These are phyloP conservation scores for Daubentonia madagascariensis DNA, from an alignment of 2,113 vertebrate genomes.

Conservation along the genomic window DNA sequence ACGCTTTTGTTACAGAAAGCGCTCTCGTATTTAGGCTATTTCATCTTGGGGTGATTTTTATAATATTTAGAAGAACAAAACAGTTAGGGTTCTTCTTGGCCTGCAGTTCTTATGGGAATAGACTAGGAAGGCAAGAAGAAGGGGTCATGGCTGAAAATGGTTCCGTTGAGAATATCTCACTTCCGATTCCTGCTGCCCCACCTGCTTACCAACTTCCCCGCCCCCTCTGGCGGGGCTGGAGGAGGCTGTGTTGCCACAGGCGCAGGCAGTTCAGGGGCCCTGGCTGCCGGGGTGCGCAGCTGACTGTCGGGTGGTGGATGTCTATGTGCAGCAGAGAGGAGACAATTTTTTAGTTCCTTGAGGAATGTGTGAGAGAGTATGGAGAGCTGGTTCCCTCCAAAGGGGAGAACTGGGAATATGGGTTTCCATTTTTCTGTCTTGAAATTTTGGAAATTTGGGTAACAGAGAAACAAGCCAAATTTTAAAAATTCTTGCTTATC, in stretches of 20 bases:
- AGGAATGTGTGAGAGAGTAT: background rate
- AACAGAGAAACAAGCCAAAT: background rate
- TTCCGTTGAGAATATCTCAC: background rate
- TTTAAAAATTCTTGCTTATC: background rate
- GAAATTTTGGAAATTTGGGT: background rate
- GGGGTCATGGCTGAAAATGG: too few species aligned
- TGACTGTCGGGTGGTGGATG: background rate
- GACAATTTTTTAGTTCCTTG: background rate
- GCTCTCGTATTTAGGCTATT: background rate
- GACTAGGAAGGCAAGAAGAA: background rate
- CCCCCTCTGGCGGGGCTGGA: background rate
- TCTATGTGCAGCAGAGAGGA: background rate
- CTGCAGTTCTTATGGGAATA: background rate
- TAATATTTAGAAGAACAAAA: background rate
- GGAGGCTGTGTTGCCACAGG: background rate
- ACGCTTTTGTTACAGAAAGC: background rate
- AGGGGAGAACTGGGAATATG: background rate
- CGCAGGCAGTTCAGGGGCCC: background rate
- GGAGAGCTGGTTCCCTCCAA: background rate
- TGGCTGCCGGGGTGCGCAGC: accelerated
- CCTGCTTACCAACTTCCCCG: background rate
- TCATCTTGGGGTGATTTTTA: background rate
- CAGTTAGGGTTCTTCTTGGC: background rate
- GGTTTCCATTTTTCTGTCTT: background rate
- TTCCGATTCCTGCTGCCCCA: background rate